These are phyloP conservation scores for Crypturellus tataupa DNA, from an alignment of 2,797 vertebrate species.

Conservation along the genomic window DNA sequence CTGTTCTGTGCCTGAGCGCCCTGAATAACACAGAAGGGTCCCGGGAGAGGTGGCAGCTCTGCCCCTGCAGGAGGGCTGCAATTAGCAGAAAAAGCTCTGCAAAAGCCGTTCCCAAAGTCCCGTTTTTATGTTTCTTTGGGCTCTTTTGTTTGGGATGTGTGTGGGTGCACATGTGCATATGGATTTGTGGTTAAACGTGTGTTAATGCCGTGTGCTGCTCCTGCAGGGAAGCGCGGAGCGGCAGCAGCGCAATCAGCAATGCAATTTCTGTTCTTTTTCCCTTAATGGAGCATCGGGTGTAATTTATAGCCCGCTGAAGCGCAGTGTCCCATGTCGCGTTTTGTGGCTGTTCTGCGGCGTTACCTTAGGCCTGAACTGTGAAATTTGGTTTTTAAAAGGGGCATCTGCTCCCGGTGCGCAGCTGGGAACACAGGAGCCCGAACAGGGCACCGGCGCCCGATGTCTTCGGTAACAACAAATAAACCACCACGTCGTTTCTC, in stretches of 20 bases:
- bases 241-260: neutral
- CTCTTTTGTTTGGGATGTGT: neutral
- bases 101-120: neutral
- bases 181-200: rapidly evolving
- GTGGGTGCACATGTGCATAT: rapidly evolving
- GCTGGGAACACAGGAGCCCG: slow-evolving; percentile 44
- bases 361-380: neutral
- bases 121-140: rapidly evolving
- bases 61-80: neutral
- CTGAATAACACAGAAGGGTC: neutral
- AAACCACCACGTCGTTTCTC: neutral
- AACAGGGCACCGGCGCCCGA: neutral
- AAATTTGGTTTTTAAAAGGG: slow-evolving; percentile 32
- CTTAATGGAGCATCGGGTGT: neutral
- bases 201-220: rapidly evolving
- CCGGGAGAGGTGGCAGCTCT: neutral
- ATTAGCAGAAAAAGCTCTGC: neutral
- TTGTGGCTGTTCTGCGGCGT: neutral
- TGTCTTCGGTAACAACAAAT: slow-evolving; percentile 41
- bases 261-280: neutral
- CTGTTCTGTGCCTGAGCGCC: neutral
- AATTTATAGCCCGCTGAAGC: neutral
- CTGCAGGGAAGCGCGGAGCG: neutral
- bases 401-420: slow-evolving; percentile 12
- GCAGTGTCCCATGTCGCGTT: neutral